Evolutionary conservation across 2,113 vertebrate species (phyloP).

Genomic region (Gadus chalcogrammus): DNA sequence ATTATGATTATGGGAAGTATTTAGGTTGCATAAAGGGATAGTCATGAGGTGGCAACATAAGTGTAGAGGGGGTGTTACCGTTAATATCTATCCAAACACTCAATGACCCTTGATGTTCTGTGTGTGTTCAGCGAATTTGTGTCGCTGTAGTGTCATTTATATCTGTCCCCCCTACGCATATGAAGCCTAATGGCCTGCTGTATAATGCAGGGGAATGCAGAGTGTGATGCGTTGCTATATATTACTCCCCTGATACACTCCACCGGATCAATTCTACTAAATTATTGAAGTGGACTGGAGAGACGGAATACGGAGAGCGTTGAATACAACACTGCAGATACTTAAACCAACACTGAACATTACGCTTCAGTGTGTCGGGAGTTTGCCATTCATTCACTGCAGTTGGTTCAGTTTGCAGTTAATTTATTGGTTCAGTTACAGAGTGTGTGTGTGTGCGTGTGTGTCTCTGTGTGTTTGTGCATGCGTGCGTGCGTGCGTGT

Average conservation of each 20-base stretch:
- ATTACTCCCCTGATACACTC: not conserved
- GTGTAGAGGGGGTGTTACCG: too few species aligned
- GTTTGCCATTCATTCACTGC: not conserved
- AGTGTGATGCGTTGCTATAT: not conserved
- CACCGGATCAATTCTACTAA: not conserved
- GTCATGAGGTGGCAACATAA: too few species aligned
- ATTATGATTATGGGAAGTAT: too few species aligned
- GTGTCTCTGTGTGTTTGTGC: too few species aligned
- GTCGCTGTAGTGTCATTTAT: too few species aligned
- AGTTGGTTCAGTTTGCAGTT: not conserved
- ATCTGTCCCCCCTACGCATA: not conserved
- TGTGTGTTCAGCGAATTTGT: not conserved
- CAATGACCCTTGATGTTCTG: not conserved
- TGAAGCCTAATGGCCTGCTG: not conserved
- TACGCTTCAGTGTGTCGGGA: not conserved
- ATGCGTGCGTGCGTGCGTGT: too few species aligned
- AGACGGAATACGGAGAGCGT: not conserved
- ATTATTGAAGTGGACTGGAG: not conserved
- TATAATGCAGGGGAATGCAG: slow-evolving; percentile 6
- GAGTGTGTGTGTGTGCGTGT: not conserved
- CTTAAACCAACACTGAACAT: not conserved
- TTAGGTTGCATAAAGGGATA: too few species aligned
- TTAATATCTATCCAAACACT: too few species aligned
- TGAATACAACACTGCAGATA: slow-evolving; percentile 2
- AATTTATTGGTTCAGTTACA: not conserved